Conservation (phyloP, 2,113 vertebrate species). For the Puffinus mauretanicus region DNA sequence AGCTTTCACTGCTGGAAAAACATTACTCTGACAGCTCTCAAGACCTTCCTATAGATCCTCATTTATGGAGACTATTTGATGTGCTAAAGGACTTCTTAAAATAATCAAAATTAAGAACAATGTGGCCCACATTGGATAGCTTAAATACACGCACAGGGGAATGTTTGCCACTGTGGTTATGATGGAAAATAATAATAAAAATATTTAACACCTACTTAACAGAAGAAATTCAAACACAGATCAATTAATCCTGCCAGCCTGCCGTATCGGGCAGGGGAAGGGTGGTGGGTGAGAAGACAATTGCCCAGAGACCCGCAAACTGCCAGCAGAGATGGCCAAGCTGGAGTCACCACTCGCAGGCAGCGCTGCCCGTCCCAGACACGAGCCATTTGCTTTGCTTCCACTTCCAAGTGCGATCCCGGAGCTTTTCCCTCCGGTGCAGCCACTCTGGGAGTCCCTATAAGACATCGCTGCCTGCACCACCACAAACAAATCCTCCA, state of each 20-base stretch:
- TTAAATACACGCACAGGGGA: background rate
- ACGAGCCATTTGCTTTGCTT: background rate
- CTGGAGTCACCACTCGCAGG: background rate
- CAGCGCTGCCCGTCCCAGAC: background rate
- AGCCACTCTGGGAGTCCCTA: background rate
- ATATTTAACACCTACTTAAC: background rate
- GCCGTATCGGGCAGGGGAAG: background rate
- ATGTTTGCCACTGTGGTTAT: background rate
- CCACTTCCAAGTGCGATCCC: accelerated
- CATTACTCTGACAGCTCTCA: background rate
- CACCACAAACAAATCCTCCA: no score
- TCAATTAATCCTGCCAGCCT: background rate
- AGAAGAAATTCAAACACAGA: background rate
- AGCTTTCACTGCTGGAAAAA: background rate
- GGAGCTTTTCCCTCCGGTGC: background rate
- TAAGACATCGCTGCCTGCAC: background rate
- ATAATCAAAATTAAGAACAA: slow-evolving; percentile 10
- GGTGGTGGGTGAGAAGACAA: background rate
- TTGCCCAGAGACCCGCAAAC: background rate
- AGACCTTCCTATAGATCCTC: slow-evolving; percentile 3
- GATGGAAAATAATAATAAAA: background rate
- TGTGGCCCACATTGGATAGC: background rate
- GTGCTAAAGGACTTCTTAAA: background rate
- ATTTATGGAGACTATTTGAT: background rate
- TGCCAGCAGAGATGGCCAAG: background rate